A percentile compares a stretch with the other conserved stretches of the same genome.
Conservation (phyloP, 2,113 vertebrate species). For the Chitala chitala region DNA sequence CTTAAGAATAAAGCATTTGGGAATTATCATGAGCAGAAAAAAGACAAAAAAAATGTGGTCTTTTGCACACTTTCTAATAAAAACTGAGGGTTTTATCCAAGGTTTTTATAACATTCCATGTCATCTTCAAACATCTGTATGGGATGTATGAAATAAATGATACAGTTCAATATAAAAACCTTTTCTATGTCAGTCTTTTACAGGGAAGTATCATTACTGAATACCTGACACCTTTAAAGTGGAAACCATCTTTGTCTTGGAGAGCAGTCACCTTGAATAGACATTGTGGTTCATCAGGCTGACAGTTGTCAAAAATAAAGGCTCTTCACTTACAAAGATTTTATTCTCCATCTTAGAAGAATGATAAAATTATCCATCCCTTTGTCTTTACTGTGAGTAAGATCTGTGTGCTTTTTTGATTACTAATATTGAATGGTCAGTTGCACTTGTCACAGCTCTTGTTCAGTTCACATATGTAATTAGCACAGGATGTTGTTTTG, state of each 20-base stretch:
- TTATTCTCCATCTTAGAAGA: background rate
- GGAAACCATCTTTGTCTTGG: no score
- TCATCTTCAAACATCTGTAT: slow-evolving; percentile 72
- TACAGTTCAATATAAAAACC: slow-evolving; percentile 82
- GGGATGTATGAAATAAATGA: slow-evolving; percentile 90
- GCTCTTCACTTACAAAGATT: background rate
- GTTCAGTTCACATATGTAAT: no score
- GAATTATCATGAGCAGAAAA: slow-evolving; percentile 54
- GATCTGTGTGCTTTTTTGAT: no score
- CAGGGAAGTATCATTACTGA: background rate
- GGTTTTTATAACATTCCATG: slow-evolving; percentile 98
- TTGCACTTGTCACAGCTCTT: no score
- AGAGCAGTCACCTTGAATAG: no score
- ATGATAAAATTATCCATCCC: no score
- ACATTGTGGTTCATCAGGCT: no score
- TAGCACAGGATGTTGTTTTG: no score
- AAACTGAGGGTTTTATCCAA: slow-evolving; percentile 83
- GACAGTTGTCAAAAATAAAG: no score
- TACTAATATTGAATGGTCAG: no score
- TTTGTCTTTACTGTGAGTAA: no score
- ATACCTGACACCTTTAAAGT: no score
- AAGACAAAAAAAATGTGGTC: slow-evolving; percentile 44
- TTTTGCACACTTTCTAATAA: slow-evolving; percentile 45
- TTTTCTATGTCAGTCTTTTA: slow-evolving; percentile 3
- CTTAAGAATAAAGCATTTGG: slow-evolving; percentile 66